Base-by-base conservation (phyloP, 92 coral and sea anemone species). In the Pocillopora grandis region DNA sequence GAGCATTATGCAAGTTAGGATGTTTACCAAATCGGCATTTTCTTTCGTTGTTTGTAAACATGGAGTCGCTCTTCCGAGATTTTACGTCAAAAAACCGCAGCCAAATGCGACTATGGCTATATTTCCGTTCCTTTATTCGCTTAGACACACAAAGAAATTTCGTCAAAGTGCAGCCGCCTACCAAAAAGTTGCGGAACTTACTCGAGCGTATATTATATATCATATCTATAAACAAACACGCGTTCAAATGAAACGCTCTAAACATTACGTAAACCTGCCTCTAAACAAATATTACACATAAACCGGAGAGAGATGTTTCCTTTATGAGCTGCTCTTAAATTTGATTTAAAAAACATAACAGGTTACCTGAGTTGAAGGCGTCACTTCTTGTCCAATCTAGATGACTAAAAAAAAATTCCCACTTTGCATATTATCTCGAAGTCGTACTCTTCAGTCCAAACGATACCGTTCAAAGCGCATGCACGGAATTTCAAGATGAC, bases 21-120 rank as follows among this genome's bases (percentile, higher is more conserved):
- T 74, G 84, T 80, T 68, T 68, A 68, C 52, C 78, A 62, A 82
- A 72, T 72, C 72, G 23, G 71, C 78, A 12, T 11, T 23, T 21
- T 82, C 16, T 72, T 23, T 65, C 56, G 61, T 82, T 82, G 79
- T 82, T 61, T 16, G 27, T 1, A 62, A 62, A 82, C 86, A 83
- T 73, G 20, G 33, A 61, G 12, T 59, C 31, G 49, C 23, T 13
- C 74, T 33, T 64, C 17, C 52, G 37, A 23, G 72, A 60, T 62
- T 73, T 83, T 78, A 42, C 57, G 79, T 83, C 21, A 62, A 19
- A 48, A 82, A 82, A 74, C 79, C 79, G 70, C 78, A 48, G 52
- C 10, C 59, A 19, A 42, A 35, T 23, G 49, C 16, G 33, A 21
- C 71, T 62, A 21, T 37, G 7, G 14, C 33, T 62, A 58, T 21